phyloP scores from a whole-genome alignment of 1,140 invertebrate genomes.

The Trachymyrmex cornetzi region DNA sequence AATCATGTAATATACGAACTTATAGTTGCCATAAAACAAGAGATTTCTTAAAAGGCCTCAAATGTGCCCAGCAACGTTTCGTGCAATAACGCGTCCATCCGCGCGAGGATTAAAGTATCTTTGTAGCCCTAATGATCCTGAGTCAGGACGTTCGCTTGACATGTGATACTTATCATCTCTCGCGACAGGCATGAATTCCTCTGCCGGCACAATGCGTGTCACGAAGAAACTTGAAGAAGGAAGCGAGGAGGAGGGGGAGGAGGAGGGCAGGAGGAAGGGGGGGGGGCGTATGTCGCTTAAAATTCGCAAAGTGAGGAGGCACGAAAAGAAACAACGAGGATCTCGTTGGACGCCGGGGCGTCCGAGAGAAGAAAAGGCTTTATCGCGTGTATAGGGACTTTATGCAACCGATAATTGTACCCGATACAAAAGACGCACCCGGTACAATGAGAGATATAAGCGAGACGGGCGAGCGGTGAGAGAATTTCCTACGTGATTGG shows the following conservation, averaged over 20 bases:
- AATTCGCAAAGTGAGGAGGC: conserved; percentile 58
- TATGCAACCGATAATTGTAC: conserved; percentile 48
- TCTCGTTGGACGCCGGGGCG: conserved; percentile 57
- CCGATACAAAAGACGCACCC: conserved; percentile 36
- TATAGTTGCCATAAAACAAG: conserved; percentile 10
- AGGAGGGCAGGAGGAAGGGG: background rate
- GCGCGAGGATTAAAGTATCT: conserved; percentile 55
- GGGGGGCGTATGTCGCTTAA: conserved; percentile 34
- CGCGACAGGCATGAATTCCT: conserved; percentile 53
- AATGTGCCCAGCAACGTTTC: conserved; percentile 35
- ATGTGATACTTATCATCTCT: conserved; percentile 53
- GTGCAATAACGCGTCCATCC: conserved; percentile 47
- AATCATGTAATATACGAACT: background rate
- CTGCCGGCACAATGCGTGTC: conserved; percentile 30
- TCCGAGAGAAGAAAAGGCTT: conserved; percentile 46
- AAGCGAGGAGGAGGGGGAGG: background rate
- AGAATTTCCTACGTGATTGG: conserved; percentile 61
- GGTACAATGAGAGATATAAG: conserved; percentile 56
- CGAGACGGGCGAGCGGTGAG: conserved; percentile 6
- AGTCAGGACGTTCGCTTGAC: conserved; percentile 48
- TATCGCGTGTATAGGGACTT: conserved; percentile 54
- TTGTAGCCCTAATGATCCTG: conserved; percentile 52
- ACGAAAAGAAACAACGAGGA: conserved; percentile 66
- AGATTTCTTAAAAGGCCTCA: conserved; percentile 27
- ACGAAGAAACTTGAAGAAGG: background rate